Evolutionary conservation across 2,797 vertebrate genomes (phyloP).

Genomic region (Cuculus canorus): DNA sequence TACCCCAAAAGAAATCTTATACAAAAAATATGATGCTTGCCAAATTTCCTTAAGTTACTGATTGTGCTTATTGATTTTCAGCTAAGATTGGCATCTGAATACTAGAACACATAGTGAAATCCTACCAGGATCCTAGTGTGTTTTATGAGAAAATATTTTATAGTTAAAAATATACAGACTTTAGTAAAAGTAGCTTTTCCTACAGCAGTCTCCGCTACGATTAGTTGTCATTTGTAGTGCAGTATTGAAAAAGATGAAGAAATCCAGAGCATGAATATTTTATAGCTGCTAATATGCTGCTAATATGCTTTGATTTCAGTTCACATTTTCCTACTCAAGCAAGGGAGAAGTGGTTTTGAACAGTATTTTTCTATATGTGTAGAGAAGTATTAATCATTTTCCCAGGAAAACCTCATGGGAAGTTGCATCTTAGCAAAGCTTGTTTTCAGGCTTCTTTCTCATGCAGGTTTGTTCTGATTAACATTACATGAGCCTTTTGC

Average conservation of each 20-base stretch:
- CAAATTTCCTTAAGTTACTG: not conserved
- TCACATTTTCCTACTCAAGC: not conserved
- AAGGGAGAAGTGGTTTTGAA: constrained; percentile 1
- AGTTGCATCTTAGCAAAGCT: not conserved
- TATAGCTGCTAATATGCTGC: not conserved
- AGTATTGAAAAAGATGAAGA: not conserved
- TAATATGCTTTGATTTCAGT: constrained; percentile 11
- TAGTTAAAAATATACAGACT: not conserved
- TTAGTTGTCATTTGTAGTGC: constrained; percentile 43
- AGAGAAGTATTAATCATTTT: constrained; percentile 20
- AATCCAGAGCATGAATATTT: constrained; percentile 33
- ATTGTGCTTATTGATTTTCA: not conserved
- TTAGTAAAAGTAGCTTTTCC: not conserved
- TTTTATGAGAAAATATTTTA: not conserved
- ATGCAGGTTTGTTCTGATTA: constrained; percentile 22
- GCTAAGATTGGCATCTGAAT: not conserved
- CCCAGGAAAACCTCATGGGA: not conserved
- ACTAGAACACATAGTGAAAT: not conserved
- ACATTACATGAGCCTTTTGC: not conserved
- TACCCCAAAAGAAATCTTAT: not conserved
- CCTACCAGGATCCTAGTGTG: accelerated
- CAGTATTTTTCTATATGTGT: constrained; percentile 6
- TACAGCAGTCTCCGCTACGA: not conserved
- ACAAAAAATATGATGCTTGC: not conserved
- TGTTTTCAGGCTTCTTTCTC: not conserved